Evolutionary conservation across 2,888 invertebrate genomes (phyloP), one percentile per base, ranked within the genome.

Genomic region (Platycheirus rosarum): DNA sequence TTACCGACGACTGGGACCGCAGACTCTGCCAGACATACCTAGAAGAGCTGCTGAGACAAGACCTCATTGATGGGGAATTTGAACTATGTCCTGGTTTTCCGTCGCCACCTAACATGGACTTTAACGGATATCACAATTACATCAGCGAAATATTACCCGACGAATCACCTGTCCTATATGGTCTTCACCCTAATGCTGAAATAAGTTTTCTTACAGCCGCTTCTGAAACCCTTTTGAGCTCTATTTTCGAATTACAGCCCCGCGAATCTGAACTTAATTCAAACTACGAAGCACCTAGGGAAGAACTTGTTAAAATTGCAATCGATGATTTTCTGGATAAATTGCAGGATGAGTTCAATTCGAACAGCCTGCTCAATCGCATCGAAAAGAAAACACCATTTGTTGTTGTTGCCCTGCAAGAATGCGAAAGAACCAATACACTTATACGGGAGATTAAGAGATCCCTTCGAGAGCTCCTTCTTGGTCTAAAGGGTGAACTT

Each of bases 1-100:
- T 98, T 86, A 98, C 98, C 0, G 98, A 98, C 88, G 98, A 98
- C 89, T 98, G 98, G 97, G 98, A 98, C 89, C 92, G 98, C 32
- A 92, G 96, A 16, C 92, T 98, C 1, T 98, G 98, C 88, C 93
- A 95, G 66, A 96, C 95, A 0, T 97, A 96, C 90, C 91, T 98
- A 66, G 92, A 95, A 85, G 97, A 97, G 88, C 96, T 96, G 88
- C 94, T 98, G 93, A 95, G 95, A 87, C 93, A 96, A 0, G 96
- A 97, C 87, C 92, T 98, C 89, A 93, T 95, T 73, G 97, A 98
- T 85, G 97, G 97, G 2, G 98, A 98, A 86, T 91, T 96, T 16
- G 92, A 93, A 85, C 92, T 97, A 8, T 97, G 97, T 0, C 95
- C 94, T 0, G 96, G 96, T 0, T 98, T 98, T 90, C 92, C 94